phyloP scores from a whole-genome alignment of 1,140 invertebrate species.

The Bombus polaris region DNA sequence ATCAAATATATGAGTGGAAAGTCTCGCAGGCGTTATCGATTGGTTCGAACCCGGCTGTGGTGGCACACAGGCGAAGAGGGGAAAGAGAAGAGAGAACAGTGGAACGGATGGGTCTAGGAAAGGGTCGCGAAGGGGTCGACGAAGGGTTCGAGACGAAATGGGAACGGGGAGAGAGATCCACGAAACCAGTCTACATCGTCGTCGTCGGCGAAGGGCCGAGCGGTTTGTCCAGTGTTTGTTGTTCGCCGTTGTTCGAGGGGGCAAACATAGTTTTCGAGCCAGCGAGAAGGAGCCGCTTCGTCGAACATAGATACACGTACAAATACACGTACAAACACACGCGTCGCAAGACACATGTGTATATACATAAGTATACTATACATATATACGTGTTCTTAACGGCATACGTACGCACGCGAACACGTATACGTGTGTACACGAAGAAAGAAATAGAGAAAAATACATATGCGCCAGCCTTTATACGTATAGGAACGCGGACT shows the following conservation, averaged over 20 bases:
- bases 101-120: conserved; percentile 13
- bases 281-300: conserved; percentile 45
- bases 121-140: conserved; percentile 34
- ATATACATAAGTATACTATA: neutral
- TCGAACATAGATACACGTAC: neutral
- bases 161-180: conserved; percentile 60
- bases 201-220: conserved; percentile 67
- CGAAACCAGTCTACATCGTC: conserved; percentile 70
- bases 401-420: neutral
- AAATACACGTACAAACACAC: neutral
- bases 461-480: too few species aligned
- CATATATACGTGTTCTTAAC: neutral
- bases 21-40: conserved; percentile 79
- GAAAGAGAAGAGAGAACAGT: conserved; percentile 25
- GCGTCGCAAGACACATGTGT: neutral
- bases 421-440: neutral
- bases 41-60: conserved; percentile 51
- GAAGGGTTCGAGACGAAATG: conserved; percentile 57
- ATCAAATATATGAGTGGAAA: conserved; percentile 82
- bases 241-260: conserved; percentile 75
- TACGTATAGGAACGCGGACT: conserved; percentile 58
- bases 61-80: conserved; percentile 17
- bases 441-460: neutral
- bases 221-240: conserved; percentile 76
- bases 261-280: conserved; percentile 76